phyloP scores from a whole-genome alignment of 2,113 vertebrate species.

The Corythoichthys haematopterus region DNA sequence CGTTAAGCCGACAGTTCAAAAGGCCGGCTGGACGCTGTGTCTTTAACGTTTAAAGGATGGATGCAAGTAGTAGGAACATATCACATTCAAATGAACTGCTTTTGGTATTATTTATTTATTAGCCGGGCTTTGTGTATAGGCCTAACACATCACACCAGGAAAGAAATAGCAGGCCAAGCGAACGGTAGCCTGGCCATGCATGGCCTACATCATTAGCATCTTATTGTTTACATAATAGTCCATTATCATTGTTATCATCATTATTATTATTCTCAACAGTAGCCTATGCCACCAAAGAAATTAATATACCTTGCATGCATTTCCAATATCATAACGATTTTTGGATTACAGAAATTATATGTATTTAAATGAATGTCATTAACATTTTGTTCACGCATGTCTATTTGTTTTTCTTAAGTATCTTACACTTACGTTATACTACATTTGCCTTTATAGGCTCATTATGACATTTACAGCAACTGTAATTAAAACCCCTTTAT shows the following conservation, averaged over 20 bases:
- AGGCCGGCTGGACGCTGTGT: slow-evolving; percentile 29
- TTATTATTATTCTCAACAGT: slow-evolving; percentile 36
- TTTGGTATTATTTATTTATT: slow-evolving; percentile 55
- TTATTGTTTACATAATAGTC: slow-evolving; percentile 41
- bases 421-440: slow-evolving; percentile 59
- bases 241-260: slow-evolving; percentile 18
- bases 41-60: slow-evolving; percentile 24
- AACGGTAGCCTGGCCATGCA: slow-evolving; percentile 32
- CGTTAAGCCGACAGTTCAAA: slow-evolving; percentile 16
- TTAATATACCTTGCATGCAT: slow-evolving; percentile 69
- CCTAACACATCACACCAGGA: slow-evolving; percentile 24
- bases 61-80: slow-evolving; percentile 35
- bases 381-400: slow-evolving; percentile 72
- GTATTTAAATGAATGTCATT: slow-evolving; percentile 79
- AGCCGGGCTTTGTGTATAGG: slow-evolving; percentile 24
- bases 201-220: slow-evolving; percentile 37
- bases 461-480: slow-evolving; percentile 64
- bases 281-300: slow-evolving; percentile 73
- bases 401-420: slow-evolving; percentile 57
- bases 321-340: slow-evolving; percentile 64
- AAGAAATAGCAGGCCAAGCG: slow-evolving; percentile 24
- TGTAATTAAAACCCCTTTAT: slow-evolving; percentile 69
- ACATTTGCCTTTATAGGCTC: slow-evolving; percentile 48
- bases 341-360: slow-evolving; percentile 60
- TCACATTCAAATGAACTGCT: slow-evolving; percentile 34